phyloP scores from a whole-genome alignment of 2,113 vertebrate species.

The Malurus melanocephalus region DNA sequence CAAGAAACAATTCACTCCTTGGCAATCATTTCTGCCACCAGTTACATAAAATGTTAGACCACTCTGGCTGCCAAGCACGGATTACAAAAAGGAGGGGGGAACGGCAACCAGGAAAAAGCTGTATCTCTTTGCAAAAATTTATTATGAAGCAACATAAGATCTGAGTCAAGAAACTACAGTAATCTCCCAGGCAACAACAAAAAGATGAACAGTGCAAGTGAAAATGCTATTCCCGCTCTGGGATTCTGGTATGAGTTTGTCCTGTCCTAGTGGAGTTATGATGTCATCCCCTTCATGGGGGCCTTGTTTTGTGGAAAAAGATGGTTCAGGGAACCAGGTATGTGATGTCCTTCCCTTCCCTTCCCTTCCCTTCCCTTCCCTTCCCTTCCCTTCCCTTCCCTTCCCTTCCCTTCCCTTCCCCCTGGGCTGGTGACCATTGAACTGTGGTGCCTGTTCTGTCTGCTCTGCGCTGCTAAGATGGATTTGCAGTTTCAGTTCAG shows the following conservation, averaged over 20 bases:
- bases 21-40: constrained; percentile 22
- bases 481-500: constrained; percentile 3
- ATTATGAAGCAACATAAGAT: background rate
- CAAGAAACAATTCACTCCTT: constrained; percentile 45
- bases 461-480: background rate
- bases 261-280: background rate
- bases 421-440: background rate
- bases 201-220: background rate
- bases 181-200: background rate
- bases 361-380: background rate
- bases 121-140: background rate
- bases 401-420: background rate
- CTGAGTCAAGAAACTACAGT: background rate
- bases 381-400: background rate
- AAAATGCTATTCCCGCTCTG: background rate
- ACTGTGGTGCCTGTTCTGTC: background rate
- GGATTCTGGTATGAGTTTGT: background rate
- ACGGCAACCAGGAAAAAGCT: background rate
- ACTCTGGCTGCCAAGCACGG: constrained; percentile 8
- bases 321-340: background rate
- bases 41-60: background rate
- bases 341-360: background rate
- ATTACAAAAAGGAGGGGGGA: background rate
- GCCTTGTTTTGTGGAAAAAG: background rate
- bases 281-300: background rate